These are phyloP conservation scores for Maylandia zebra DNA, from an alignment of 2,113 vertebrate genomes.

Conservation along the genomic window DNA sequence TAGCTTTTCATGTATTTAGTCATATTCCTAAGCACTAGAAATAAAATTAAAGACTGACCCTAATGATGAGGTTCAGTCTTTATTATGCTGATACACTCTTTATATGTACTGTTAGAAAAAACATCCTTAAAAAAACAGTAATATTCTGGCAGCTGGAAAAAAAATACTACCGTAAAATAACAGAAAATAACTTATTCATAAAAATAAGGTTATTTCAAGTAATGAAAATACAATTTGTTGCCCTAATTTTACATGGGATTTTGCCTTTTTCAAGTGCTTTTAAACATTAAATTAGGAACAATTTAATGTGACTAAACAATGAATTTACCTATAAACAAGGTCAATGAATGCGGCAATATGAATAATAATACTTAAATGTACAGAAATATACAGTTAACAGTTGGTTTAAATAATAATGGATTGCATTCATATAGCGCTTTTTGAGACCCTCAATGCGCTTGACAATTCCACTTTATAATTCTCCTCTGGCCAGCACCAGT, in stretches of 20 bases:
- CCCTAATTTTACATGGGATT: background rate
- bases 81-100: background rate
- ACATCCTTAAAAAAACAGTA: background rate
- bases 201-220: background rate
- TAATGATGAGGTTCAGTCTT: background rate
- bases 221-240: background rate
- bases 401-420: background rate
- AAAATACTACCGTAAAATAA: background rate
- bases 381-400: background rate
- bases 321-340: background rate
- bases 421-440: rapidly evolving
- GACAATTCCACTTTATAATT: background rate
- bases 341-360: background rate
- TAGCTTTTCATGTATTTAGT: background rate
- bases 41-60: background rate
- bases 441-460: background rate
- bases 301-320: background rate
- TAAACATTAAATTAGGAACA: background rate
- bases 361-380: background rate
- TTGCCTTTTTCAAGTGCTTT: background rate
- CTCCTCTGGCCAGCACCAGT: background rate
- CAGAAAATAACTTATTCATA: background rate
- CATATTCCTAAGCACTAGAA: background rate
- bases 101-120: background rate
- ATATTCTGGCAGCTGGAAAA: background rate